phyloP scores from a whole-genome alignment of 2,888 invertebrate species.

The Microdon myrmicae region DNA sequence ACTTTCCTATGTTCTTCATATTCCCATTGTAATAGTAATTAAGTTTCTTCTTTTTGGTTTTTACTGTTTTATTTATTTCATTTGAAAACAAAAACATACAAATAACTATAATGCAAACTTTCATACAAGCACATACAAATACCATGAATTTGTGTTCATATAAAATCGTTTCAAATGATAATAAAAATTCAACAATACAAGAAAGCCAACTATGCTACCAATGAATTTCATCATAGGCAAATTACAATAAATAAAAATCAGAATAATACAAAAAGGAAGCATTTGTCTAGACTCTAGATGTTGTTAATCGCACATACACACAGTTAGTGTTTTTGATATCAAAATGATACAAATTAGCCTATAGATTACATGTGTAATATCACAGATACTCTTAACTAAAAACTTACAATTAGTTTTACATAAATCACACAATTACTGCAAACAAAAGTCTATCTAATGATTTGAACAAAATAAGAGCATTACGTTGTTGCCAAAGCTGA shows the following conservation, averaged over 20 bases:
- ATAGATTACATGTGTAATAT: constrained; percentile 28
- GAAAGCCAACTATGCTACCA: no score
- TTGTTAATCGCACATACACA: constrained; percentile 47
- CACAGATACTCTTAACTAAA: constrained; percentile 6
- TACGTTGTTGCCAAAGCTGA: constrained; percentile 26
- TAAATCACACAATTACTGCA: constrained; percentile 16
- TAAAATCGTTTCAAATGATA: constrained; percentile 3
- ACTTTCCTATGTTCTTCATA: no score
- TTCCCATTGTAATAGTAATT: no score
- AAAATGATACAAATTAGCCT: constrained; percentile 20
- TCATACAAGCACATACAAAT: constrained; percentile 32
- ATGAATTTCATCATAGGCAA: constrained; percentile 46
- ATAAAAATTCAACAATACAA: neutral
- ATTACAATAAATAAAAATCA: constrained; percentile 15
- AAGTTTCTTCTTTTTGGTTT: no score
- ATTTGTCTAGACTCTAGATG: no score
- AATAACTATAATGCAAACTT: constrained; percentile 12
- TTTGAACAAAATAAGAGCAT: constrained; percentile 9
- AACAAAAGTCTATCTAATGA: constrained; percentile 23
- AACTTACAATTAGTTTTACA: constrained; percentile 8
- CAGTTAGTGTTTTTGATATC: constrained; percentile 43
- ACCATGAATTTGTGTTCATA: constrained; percentile 22
- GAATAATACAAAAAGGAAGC: constrained; percentile 12
- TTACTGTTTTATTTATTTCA: no score
- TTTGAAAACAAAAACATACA: constrained; percentile 7